Conservation (phyloP, 2,888 invertebrate genomes). For the Alsophila aescularia region DNA sequence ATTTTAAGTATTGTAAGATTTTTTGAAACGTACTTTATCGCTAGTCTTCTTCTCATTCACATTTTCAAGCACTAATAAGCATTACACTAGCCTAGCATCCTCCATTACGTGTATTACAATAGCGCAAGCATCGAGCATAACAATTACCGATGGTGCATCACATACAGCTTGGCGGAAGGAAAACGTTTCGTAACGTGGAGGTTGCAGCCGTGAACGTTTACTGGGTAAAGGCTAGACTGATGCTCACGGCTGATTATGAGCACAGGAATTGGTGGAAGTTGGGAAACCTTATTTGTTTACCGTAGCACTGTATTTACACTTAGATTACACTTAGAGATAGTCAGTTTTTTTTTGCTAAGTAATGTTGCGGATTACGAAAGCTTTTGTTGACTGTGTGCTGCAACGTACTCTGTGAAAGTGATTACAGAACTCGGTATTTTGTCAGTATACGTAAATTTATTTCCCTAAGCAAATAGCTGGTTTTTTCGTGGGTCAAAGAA, state of each 20-base stretch:
- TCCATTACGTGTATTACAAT: constrained; percentile 39
- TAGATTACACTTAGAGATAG: no score
- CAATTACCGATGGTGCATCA: constrained; percentile 43
- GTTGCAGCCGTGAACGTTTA: constrained; percentile 39
- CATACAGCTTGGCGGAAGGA: constrained; percentile 62
- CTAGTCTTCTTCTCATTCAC: no score
- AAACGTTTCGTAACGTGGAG: constrained; percentile 63
- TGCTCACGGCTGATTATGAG: constrained; percentile 21
- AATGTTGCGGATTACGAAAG: no score
- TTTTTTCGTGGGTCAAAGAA: no score
- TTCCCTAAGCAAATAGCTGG: no score
- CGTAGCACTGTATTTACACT: neutral
- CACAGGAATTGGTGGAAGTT: constrained; percentile 14
- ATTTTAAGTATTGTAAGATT: no score
- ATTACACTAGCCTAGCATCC: constrained; percentile 1
- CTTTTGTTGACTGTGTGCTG: no score
- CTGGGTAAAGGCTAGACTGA: constrained; percentile 38
- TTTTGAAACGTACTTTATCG: no score
- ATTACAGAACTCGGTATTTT: no score
- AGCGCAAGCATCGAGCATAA: constrained; percentile 34
- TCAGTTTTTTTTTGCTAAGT: no score
- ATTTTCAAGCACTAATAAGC: neutral
- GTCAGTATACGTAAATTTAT: no score
- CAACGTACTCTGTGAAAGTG: no score
- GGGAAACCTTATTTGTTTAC: constrained; percentile 3